A percentile compares a stretch with the other conserved stretches of the same genome.
Conservation (phyloP, 2,113 vertebrate genomes). For the Crotalus horridus region DNA sequence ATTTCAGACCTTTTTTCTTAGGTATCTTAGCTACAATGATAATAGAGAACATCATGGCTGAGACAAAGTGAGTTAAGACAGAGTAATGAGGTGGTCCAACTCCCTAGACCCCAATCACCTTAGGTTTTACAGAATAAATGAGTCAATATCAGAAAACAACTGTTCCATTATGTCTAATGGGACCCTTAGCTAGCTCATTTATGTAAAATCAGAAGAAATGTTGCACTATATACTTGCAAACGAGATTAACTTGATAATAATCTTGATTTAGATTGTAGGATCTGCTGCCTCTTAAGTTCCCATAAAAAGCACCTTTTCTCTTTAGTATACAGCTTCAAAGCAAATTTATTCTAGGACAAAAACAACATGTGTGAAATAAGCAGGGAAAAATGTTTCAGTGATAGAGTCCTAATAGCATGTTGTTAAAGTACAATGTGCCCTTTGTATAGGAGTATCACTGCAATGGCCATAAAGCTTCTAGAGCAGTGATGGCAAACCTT, state of each 20-base stretch:
- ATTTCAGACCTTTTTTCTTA: not conserved
- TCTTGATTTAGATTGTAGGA: not conserved
- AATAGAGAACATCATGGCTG: not conserved
- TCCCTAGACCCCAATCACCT: not conserved
- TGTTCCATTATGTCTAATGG: not conserved
- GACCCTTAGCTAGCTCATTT: not conserved
- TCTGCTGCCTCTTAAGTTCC: not conserved
- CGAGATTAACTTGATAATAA: not conserved
- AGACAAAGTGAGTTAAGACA: not conserved
- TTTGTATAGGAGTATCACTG: not conserved
- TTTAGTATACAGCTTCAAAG: not conserved
- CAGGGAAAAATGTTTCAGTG: not conserved
- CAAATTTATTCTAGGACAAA: not conserved
- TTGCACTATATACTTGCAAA: not conserved
- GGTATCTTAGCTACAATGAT: not conserved
- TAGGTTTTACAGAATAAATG: not conserved
- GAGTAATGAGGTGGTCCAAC: not conserved
- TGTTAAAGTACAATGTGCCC: slow-evolving; percentile 2
- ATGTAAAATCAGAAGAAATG: not conserved
- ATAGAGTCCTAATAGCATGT: slow-evolving; percentile 14
- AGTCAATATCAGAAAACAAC: not conserved
- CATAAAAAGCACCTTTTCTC: not conserved
- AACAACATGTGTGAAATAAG: not conserved
- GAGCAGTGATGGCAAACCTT: not conserved
- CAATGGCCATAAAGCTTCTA: slow-evolving; percentile 13